Conservation (phyloP, 2,797 vertebrate genomes). For the Uromys caudimaculatus region DNA sequence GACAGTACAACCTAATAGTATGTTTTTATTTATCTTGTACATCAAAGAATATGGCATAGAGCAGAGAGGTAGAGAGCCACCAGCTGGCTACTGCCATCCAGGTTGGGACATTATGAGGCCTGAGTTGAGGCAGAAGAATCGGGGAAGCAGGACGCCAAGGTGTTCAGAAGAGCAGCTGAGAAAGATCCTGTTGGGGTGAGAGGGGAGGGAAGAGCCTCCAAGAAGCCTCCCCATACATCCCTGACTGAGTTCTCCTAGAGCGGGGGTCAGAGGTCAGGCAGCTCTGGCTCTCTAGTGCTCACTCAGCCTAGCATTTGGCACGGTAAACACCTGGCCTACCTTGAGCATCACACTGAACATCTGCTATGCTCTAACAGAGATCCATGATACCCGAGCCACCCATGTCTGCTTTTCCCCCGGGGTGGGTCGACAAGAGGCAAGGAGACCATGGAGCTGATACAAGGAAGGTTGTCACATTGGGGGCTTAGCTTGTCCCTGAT, state of each 20-base stretch:
- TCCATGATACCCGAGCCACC: rapidly evolving
- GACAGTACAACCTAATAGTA: neutral
- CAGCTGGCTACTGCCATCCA: neutral
- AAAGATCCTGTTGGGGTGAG: neutral
- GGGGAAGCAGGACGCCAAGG: neutral
- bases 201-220: no score
- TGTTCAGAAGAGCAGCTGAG: neutral
- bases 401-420: neutral
- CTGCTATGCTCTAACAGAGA: neutral
- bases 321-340: neutral
- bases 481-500: neutral
- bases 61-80: neutral
- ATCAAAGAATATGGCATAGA: neutral
- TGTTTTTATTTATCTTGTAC: rapidly evolving
- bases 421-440: neutral
- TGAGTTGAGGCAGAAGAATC: neutral
- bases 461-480: neutral
- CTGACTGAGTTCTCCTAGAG: neutral
- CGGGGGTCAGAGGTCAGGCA: neutral
- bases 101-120: neutral
- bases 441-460: neutral
- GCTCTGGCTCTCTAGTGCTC: neutral
- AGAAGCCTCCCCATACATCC: neutral
- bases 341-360: neutral
- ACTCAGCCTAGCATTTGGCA: neutral